Conservation (phyloP, 2,888 invertebrate genomes). For the Neuroscelio doddi region DNA sequence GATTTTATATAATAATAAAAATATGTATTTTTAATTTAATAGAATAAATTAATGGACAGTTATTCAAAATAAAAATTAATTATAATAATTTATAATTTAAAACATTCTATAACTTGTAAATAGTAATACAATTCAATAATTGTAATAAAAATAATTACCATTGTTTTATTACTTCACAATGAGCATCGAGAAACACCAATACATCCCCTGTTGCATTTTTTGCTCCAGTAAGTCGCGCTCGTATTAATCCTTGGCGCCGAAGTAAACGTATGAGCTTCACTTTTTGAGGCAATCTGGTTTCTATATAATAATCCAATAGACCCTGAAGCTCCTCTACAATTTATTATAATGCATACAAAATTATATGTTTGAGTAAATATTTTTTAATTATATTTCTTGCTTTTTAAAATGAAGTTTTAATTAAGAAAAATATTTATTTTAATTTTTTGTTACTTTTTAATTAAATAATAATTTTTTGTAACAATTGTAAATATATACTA, state of each 20-base stretch:
- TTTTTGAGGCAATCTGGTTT: conserved; percentile 80
- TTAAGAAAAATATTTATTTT: no score
- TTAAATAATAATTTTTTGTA: no score
- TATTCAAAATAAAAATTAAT: no score
- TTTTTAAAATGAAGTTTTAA: not conserved
- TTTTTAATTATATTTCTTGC: not conserved
- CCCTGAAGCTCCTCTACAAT: conserved; percentile 79
- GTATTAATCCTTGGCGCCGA: conserved; percentile 87
- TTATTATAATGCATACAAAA: not conserved
- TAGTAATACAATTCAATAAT: not conserved
- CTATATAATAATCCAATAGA: conserved; percentile 86
- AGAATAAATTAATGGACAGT: no score
- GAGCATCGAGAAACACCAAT: conserved; percentile 91
- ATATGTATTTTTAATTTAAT: not conserved
- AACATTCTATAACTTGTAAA: no score
- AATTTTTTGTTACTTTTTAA: no score
- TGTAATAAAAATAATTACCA: conserved; percentile 74
- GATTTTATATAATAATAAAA: not conserved
- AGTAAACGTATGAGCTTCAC: conserved; percentile 84
- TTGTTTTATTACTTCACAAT: conserved; percentile 86
- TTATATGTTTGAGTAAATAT: not conserved
- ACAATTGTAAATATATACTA: no score
- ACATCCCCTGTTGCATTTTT: conserved; percentile 85
- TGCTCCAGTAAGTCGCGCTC: conserved; percentile 92
- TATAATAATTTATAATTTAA: no score